A percentile compares a stretch with the other conserved stretches of the same genome.
These are phyloP conservation scores for Drosophila lini DNA, from an alignment of 1,140 invertebrate species.

Conservation along the genomic window DNA sequence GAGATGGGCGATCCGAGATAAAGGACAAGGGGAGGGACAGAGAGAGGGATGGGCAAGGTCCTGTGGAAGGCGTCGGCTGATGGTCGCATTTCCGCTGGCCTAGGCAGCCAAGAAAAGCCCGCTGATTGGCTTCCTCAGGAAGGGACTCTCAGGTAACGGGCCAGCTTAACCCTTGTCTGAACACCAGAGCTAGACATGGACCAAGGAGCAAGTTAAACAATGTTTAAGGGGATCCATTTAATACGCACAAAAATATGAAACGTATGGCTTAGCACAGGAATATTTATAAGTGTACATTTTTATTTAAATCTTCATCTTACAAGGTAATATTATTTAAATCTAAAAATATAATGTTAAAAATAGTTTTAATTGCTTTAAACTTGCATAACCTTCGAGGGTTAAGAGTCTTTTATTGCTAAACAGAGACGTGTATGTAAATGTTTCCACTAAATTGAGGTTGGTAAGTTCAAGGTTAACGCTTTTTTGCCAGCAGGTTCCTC, in stretches of 20 bases:
- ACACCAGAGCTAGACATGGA: neutral
- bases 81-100: conserved; percentile 61
- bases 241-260: neutral
- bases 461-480: conserved; percentile 70
- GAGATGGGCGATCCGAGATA: conserved; percentile 16
- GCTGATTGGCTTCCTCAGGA: conserved; percentile 63
- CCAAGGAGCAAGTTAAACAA: neutral
- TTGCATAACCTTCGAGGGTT: neutral
- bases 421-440: neutral
- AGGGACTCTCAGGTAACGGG: conserved; percentile 13
- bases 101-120: conserved; percentile 50
- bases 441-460: conserved; percentile 30
- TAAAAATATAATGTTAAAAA: neutral
- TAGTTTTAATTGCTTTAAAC: neutral
- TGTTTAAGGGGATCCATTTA: neutral
- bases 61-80: conserved; percentile 22
- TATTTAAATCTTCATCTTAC: no score
- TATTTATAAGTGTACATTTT: no score
- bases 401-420: neutral
- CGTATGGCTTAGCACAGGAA: no score
- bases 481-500: conserved; percentile 35
- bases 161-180: conserved; percentile 19
- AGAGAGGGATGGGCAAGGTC: neutral
- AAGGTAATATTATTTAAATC: no score
- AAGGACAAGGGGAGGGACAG: neutral